A percentile compares a stretch with the other conserved stretches of the same genome.
phyloP scores from a whole-genome alignment of 2,888 invertebrate species.

The Pemphredon lugubris region DNA sequence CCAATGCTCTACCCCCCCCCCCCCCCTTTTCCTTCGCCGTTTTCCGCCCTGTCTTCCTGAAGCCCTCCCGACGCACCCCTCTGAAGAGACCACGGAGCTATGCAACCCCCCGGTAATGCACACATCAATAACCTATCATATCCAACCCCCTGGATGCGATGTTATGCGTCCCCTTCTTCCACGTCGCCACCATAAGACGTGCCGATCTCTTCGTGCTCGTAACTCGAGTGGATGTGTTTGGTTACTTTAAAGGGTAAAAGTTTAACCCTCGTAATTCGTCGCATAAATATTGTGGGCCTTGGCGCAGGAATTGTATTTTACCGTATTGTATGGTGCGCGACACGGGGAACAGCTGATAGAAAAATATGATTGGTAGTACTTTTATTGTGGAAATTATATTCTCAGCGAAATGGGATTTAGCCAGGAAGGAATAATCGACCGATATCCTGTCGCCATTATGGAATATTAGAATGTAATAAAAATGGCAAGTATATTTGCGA shows the following conservation, averaged over 20 bases:
- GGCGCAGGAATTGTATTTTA: too few relatives aligned
- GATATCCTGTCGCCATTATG: too few relatives aligned
- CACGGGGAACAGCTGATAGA: too few relatives aligned
- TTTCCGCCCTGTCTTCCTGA: slow-evolving; percentile 45
- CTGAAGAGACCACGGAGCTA: slow-evolving; percentile 58
- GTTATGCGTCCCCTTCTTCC: too few relatives aligned
- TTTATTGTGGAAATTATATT: too few relatives aligned
- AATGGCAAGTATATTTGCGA: too few relatives aligned
- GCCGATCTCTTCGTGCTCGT: slow-evolving; percentile 47
- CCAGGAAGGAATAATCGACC: too few relatives aligned
- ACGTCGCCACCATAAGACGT: slow-evolving; percentile 29
- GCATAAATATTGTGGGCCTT: slow-evolving; percentile 24
- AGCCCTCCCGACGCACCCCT: slow-evolving; percentile 53
- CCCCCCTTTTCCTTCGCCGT: slow-evolving; percentile 28
- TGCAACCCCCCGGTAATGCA: slow-evolving; percentile 73
- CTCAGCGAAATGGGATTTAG: too few relatives aligned
- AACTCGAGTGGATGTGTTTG: slow-evolving; percentile 42
- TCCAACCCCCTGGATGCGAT: slow-evolving; percentile 64
- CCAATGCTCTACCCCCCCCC: slow-evolving; percentile 26
- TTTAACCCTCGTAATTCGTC: slow-evolving; percentile 36
- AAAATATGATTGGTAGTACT: too few relatives aligned
- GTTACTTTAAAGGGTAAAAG: slow-evolving; percentile 34
- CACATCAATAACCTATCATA: slow-evolving; percentile 78
- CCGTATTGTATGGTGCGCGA: too few relatives aligned
- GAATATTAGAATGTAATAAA: too few relatives aligned